phyloP scores from a whole-genome alignment of 2,888 invertebrate genomes.

The Escarpia spicata region DNA sequence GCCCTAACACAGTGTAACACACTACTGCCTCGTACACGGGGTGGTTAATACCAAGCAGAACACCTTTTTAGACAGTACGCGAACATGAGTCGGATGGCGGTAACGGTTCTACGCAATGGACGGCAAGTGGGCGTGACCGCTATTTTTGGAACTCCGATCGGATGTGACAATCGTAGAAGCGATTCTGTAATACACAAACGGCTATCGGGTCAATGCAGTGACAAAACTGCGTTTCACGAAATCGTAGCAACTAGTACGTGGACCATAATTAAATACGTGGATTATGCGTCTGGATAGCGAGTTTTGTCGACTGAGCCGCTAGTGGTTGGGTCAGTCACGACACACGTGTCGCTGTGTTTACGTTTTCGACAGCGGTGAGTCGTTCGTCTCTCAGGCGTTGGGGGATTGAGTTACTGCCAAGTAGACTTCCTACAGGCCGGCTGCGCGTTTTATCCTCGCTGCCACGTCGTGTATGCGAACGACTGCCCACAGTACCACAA shows the following conservation, averaged over 20 bases:
- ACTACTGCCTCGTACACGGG: background rate
- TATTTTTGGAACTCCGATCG: background rate
- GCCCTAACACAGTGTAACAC: background rate
- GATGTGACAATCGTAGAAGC: background rate
- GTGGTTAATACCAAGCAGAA: background rate
- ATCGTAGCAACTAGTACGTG: background rate
- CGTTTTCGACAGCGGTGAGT: constrained; percentile 1
- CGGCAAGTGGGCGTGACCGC: background rate
- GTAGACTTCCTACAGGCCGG: constrained; percentile 13
- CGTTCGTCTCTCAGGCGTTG: constrained; percentile 1
- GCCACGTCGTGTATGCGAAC: background rate
- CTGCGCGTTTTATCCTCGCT: background rate
- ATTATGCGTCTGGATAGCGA: background rate
- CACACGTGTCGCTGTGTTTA: constrained; percentile 16
- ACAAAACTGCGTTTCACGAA: background rate
- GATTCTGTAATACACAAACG: constrained; percentile 6
- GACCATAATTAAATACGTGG: background rate
- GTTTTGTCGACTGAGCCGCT: background rate
- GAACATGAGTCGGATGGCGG: background rate
- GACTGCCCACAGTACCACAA: background rate
- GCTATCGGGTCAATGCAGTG: background rate
- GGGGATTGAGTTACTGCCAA: constrained; percentile 13
- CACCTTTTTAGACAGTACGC: background rate
- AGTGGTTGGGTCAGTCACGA: background rate
- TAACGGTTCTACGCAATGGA: background rate